These are phyloP conservation scores for Varroa destructor DNA, from an alignment of 1,140 invertebrate species.

Conservation along the genomic window DNA sequence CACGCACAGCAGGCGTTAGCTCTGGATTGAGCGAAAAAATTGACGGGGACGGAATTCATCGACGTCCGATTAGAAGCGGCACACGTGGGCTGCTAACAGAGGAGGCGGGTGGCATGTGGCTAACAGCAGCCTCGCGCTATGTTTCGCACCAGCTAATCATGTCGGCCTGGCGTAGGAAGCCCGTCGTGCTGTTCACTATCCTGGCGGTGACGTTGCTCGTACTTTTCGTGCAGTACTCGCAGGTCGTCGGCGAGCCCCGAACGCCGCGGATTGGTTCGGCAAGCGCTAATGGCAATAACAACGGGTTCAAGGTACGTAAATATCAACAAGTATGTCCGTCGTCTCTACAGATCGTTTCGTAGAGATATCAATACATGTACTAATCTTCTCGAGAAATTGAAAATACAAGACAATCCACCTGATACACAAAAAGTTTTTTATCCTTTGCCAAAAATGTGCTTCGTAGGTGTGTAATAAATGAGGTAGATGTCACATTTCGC, in stretches of 20 bases:
- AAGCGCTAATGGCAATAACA: not conserved
- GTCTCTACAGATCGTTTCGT: conserved; percentile 11
- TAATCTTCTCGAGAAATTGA: conserved; percentile 33
- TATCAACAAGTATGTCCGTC: conserved; percentile 28
- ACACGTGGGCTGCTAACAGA: no score
- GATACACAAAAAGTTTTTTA: no score
- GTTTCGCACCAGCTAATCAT: conserved; percentile 30
- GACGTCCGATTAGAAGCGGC: no score
- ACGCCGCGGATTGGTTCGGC: conserved; percentile 13
- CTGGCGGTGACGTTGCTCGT: conserved; percentile 32
- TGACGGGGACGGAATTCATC: no score
- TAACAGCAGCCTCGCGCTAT: conserved; percentile 18
- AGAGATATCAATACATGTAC: conserved; percentile 27
- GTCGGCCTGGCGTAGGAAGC: conserved; percentile 34
- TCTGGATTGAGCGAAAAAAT: no score
- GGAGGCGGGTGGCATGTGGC: conserved; percentile 14
- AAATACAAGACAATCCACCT: conserved; percentile 23
- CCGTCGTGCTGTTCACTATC: conserved; percentile 33
- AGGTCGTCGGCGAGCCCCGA: conserved; percentile 28
- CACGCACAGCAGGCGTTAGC: no score
- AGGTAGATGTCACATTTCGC: no score
- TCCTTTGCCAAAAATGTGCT: no score
- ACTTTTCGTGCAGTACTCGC: conserved; percentile 34
- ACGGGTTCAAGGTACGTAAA: not conserved
- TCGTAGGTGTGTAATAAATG: no score